These are phyloP conservation scores for Neodiprion pinetum DNA, from an alignment of 1,140 invertebrate species.

Conservation along the genomic window DNA sequence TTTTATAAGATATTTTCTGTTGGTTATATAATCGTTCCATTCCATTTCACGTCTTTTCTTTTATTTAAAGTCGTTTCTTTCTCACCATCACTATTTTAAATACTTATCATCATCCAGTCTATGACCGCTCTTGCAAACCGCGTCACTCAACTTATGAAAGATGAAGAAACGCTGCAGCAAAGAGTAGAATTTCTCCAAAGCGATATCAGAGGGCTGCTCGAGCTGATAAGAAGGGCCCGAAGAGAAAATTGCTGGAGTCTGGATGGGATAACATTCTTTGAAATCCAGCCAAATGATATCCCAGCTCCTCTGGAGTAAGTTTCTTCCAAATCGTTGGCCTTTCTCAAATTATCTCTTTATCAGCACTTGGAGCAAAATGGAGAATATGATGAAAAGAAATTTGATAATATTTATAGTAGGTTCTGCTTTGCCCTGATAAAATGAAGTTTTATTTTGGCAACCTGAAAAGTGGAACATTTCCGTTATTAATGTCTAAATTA, in stretches of 20 bases:
- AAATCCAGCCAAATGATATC: slow-evolving; percentile 46
- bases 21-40: no score
- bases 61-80: background rate
- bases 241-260: slow-evolving; percentile 51
- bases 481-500: slow-evolving; percentile 13
- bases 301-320: slow-evolving; percentile 44
- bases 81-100: background rate
- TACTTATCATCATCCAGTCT: background rate
- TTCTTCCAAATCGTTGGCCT: background rate
- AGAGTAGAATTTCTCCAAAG: slow-evolving; percentile 50
- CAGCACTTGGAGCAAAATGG: background rate
- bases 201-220: slow-evolving; percentile 53
- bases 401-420: background rate
- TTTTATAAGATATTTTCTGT: no score
- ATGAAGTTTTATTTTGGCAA: no score
- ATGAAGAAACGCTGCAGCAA: slow-evolving; percentile 39
- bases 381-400: slow-evolving; percentile 15
- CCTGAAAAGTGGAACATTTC: background rate
- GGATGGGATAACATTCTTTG: slow-evolving; percentile 48
- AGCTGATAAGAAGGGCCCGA: slow-evolving; percentile 50
- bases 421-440: background rate
- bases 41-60: background rate
- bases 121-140: slow-evolving; percentile 38
- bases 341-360: background rate
- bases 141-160: slow-evolving; percentile 41